Evolutionary conservation across 2,888 invertebrate species (phyloP), one percentile per base, ranked within the genome.

Genomic region (Heliconius ismenius): DNA sequence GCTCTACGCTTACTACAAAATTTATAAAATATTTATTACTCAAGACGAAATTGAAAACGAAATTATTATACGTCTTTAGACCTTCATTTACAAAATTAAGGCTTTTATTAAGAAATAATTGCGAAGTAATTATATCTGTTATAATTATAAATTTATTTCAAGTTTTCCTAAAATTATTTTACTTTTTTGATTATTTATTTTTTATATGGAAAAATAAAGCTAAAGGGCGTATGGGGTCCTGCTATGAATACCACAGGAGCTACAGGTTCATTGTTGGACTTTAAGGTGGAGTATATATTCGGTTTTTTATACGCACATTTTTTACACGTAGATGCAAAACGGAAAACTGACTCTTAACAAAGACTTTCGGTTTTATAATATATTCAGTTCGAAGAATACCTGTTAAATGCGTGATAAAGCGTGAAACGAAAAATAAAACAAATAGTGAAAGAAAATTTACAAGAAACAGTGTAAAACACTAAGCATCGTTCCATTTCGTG

Each of bases 401-500:
- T 18, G 1, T 4, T 49, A 18, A 11, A 18, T 49, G 15, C 58
- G 4, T n/a, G n/a, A n/a, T 58, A n/a, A 3, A 58, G 58, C 9
- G 58, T n/a, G n/a, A 58, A 58, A 11, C 18, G 2, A 4, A 21
- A 10, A 21, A n/a, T n/a, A 3, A 58, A 58, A 2, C n/a, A 3
- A 54, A 36, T 32, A 32, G 7, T 54, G 9, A 58, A 68, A 58
- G 11, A 9, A 24, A 13, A 13, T 36, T 36, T 4, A 4, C 7
- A 32, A n/a, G 49, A 69, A 21, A 70, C 24, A 70, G 54, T 15
- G 32, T 58, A 58, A 58, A 70, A 58, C 32, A 54, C n/a, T 58
- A 36, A 67, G n/a, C 58, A 58, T 70, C 70, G 58, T 32, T 32
- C 70, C 32, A 70, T 70, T 70, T 63, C 39, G 62, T 63, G 70